Conservation (phyloP, 1,140 invertebrate genomes). For the Heliothis subflexa region DNA sequence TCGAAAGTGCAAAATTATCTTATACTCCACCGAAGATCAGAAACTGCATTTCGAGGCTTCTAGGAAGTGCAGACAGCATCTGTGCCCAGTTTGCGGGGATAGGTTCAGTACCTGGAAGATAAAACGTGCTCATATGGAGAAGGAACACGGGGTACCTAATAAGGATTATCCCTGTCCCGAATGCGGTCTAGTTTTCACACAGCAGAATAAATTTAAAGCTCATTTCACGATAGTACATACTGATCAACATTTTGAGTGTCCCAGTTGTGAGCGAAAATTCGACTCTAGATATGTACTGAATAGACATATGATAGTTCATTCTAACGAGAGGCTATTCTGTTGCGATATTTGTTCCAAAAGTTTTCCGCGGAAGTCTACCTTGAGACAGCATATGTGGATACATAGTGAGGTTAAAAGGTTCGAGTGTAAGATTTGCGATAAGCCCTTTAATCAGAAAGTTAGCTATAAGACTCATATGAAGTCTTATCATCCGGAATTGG, state of each 20-base stretch:
- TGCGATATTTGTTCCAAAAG: constrained; percentile 78
- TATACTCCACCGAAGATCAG: constrained; percentile 44
- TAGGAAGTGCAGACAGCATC: constrained; percentile 50
- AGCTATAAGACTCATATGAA: constrained; percentile 58
- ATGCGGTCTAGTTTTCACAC: constrained; percentile 47
- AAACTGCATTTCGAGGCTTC: constrained; percentile 47
- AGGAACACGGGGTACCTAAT: constrained; percentile 46
- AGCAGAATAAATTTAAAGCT: constrained; percentile 33
- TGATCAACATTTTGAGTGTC: constrained; percentile 47
- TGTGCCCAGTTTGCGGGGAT: constrained; percentile 55
- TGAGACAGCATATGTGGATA: constrained; percentile 70
- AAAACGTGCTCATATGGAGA: constrained; percentile 51
- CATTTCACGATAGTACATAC: constrained; percentile 58
- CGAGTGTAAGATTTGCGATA: constrained; percentile 87
- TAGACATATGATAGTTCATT: constrained; percentile 70
- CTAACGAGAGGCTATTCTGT: constrained; percentile 78
- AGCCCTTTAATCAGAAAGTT: constrained; percentile 56
- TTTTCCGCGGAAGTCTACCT: constrained; percentile 55
- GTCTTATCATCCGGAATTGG: constrained; percentile 46
- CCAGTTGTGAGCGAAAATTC: constrained; percentile 54
- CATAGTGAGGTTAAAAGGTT: constrained; percentile 87
- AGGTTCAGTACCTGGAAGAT: constrained; percentile 51
- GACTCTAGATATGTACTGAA: constrained; percentile 44
- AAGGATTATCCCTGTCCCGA: constrained; percentile 52
- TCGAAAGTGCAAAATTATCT: constrained; percentile 44